Evolutionary conservation across 2,113 vertebrate genomes (phyloP).

Genomic region (Prinia subflava): DNA sequence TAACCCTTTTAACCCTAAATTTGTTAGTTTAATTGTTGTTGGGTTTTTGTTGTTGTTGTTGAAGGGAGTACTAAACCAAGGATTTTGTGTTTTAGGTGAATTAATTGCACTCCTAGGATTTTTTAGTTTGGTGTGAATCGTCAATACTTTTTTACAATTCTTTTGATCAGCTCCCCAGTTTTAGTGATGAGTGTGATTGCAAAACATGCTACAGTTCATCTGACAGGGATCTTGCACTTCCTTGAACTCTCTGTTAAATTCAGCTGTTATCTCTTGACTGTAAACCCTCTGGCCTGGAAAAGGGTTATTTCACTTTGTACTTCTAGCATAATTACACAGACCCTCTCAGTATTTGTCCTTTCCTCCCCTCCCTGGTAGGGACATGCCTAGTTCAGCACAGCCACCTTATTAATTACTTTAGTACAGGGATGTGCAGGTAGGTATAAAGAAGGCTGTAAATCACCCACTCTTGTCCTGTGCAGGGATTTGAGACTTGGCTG

Average conservation of each 20-base stretch:
- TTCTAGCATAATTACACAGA: not conserved
- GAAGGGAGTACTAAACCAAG: not conserved
- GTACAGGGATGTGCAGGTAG: not conserved
- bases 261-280: not conserved
- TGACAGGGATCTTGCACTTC: not conserved
- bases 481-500: not conserved
- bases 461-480: not conserved
- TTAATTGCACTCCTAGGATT: not conserved
- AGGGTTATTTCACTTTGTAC: not conserved
- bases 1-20: not conserved
- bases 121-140: not conserved
- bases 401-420: not conserved
- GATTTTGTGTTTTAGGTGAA: not conserved
- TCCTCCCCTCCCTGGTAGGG: not conserved
- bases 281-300: not conserved
- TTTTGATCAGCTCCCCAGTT: not conserved
- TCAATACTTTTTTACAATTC: not conserved
- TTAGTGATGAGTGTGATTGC: not conserved
- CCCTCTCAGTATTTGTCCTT: not conserved
- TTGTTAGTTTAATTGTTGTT: not conserved
- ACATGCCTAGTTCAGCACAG: not conserved
- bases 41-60: not conserved
- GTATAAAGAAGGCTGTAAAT: not conserved
- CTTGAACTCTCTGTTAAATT: not conserved
- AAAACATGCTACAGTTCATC: not conserved